Conservation (phyloP, 2,888 invertebrate species). For the Stenurella melanura region DNA sequence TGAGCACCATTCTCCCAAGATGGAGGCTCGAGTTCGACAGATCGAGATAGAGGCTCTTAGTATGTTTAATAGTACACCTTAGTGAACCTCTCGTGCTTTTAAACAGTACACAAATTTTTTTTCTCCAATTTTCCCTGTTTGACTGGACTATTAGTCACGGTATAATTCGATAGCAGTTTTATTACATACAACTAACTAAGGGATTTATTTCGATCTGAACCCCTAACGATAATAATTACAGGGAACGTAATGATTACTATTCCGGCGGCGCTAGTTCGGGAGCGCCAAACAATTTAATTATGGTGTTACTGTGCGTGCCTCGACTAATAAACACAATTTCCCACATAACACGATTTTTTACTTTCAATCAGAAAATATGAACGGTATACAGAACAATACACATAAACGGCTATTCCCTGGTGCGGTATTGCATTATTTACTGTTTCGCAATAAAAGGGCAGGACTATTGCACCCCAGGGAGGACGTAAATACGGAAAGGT, state of each 20-base stretch:
- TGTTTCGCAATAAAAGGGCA: too few species aligned
- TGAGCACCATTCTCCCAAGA: too few species aligned
- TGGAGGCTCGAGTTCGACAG: too few species aligned
- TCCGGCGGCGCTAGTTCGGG: slow-evolving; percentile 41
- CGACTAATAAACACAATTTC: slow-evolving; percentile 26
- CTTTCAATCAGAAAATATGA: background rate
- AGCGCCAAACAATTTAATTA: slow-evolving; percentile 58
- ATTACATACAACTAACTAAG: background rate
- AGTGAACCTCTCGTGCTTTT: too few species aligned
- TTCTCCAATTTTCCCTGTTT: too few species aligned
- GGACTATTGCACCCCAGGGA: too few species aligned
- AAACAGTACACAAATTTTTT: too few species aligned
- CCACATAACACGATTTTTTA: slow-evolving; percentile 31
- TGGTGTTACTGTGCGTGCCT: slow-evolving; percentile 52
- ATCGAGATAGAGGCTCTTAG: too few species aligned
- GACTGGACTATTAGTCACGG: too few species aligned
- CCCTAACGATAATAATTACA: slow-evolving; percentile 5
- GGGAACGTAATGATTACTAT: slow-evolving; percentile 46
- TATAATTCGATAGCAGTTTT: background rate
- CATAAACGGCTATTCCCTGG: background rate
- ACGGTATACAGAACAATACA: background rate
- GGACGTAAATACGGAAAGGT: too few species aligned
- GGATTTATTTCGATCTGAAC: background rate
- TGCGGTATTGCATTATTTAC: background rate
- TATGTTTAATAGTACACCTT: too few species aligned